phyloP scores from a whole-genome alignment of 2,888 invertebrate species.

The Deilephila porcellus region DNA sequence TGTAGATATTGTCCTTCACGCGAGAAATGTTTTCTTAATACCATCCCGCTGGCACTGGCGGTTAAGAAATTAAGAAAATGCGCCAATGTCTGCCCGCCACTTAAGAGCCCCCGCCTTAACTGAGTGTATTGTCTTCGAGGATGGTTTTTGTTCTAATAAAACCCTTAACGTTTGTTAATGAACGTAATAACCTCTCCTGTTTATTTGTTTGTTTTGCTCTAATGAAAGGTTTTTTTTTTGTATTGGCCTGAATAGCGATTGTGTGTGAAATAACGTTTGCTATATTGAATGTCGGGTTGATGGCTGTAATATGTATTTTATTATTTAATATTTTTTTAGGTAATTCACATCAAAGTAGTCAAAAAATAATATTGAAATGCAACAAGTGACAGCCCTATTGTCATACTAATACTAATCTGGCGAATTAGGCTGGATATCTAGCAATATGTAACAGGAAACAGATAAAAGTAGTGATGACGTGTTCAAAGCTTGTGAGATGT shows the following conservation, averaged over 20 bases:
- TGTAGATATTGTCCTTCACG: conserved; percentile 52
- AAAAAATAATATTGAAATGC: too few species aligned
- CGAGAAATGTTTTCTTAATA: conserved; percentile 83
- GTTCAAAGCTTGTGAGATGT: too few species aligned
- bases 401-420: too few species aligned
- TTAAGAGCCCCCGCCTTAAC: conserved; percentile 66
- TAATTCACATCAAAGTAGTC: too few species aligned
- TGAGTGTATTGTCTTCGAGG: conserved; percentile 74
- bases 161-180: conserved; percentile 77
- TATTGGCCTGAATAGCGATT: background rate
- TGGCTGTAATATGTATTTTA: too few species aligned
- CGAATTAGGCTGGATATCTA: too few species aligned
- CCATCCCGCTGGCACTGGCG: conserved; percentile 78
- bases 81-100: conserved; percentile 73
- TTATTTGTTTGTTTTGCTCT: conserved; percentile 36
- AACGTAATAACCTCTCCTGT: conserved; percentile 63
- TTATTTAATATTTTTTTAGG: too few species aligned
- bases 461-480: too few species aligned
- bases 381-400: too few species aligned
- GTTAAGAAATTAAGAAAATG: conserved; percentile 84
- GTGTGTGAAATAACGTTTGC: background rate
- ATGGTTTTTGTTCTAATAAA: conserved; percentile 79
- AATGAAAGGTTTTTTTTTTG: conserved; percentile 22
- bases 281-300: background rate
- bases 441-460: too few species aligned